Evolutionary conservation across 2,797 vertebrate species (phyloP).

Genomic region (Forpus xanthops): DNA sequence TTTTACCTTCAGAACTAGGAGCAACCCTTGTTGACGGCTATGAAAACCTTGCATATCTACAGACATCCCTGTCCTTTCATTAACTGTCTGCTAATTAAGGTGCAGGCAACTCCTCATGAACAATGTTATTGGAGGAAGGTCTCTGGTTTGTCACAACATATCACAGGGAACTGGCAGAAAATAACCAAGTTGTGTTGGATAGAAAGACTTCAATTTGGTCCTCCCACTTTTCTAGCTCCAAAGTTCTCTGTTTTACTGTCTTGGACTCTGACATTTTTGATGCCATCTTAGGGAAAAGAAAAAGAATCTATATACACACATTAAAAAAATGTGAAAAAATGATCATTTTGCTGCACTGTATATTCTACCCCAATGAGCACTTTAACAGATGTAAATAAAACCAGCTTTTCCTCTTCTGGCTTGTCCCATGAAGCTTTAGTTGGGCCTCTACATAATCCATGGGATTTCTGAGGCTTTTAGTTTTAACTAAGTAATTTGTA

Average conservation of each 20-base stretch:
- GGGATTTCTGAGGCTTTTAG: slow-evolving; percentile 74
- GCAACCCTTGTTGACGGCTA: not conserved
- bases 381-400: slow-evolving; percentile 73
- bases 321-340: not conserved
- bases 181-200: fast-evolving
- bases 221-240: not conserved
- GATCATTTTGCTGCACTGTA: not conserved
- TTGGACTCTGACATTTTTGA: not conserved
- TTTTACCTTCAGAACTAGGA: not conserved
- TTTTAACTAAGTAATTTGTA: slow-evolving; percentile 71
- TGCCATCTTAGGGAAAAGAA: not conserved
- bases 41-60: not conserved
- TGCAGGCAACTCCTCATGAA: not conserved
- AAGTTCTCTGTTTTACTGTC: not conserved
- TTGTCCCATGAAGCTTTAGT: slow-evolving; percentile 47
- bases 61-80: not conserved
- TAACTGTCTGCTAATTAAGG: not conserved
- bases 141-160: not conserved
- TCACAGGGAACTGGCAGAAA: not conserved
- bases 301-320: not conserved
- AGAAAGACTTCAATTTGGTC: not conserved
- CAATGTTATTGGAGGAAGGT: fast-evolving
- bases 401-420: slow-evolving; percentile 43
- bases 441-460: slow-evolving; percentile 62
- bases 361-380: slow-evolving; percentile 41